A percentile compares a stretch with the other conserved stretches of the same genome.
Evolutionary conservation across 2,113 vertebrate genomes (phyloP).

Genomic region (Diglossa brunneiventris): DNA sequence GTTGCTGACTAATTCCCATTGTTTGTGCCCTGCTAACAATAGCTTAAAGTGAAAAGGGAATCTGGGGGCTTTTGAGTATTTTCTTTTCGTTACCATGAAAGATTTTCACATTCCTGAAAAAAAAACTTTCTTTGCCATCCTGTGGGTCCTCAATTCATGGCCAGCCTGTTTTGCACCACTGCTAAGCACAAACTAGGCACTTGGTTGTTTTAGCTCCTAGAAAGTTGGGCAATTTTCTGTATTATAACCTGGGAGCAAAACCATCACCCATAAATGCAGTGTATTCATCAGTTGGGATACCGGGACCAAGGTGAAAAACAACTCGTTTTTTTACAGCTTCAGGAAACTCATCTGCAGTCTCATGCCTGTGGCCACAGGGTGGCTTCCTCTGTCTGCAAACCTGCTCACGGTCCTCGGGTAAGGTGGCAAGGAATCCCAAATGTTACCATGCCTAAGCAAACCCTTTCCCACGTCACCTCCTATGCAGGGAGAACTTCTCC

Average conservation of each 20-base stretch:
- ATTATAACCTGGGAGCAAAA: not conserved
- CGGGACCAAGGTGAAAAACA: not conserved
- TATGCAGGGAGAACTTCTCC: not conserved
- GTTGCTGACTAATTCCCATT: not conserved
- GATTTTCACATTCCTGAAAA: not conserved
- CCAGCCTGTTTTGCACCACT: not conserved
- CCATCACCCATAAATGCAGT: not conserved
- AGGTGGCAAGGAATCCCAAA: not conserved
- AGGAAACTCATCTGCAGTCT: not conserved
- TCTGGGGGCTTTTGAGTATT: not conserved
- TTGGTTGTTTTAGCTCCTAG: not conserved
- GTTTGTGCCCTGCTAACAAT: not conserved
- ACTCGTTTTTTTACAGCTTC: not conserved
- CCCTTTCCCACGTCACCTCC: not conserved
- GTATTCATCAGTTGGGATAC: not conserved
- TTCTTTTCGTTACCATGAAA: not conserved
- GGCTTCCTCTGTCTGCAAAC: not conserved
- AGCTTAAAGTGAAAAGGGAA: not conserved
- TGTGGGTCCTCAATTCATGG: not conserved
- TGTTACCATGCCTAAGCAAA: not conserved
- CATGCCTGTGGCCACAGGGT: not conserved
- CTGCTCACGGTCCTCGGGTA: not conserved
- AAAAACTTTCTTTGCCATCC: not conserved
- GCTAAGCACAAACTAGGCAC: accelerated
- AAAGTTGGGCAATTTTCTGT: not conserved